Evolutionary conservation across 2,113 vertebrate species (phyloP).

Genomic region (Neodontobutis hainanensis): DNA sequence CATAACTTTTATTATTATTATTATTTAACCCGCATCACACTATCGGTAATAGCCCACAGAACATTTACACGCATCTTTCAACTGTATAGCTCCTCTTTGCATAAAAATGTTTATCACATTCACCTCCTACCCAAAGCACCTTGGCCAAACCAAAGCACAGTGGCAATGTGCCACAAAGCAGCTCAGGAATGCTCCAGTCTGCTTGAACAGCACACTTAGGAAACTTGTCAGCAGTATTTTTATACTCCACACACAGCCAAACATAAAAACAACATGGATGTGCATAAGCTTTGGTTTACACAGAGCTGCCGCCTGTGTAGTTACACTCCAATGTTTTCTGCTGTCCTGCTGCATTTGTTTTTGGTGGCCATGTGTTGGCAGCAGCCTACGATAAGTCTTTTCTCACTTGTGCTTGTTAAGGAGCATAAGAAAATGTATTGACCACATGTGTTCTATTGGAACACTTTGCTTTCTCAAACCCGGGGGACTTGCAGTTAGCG

Average conservation of each 20-base stretch:
- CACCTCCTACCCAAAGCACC: slow-evolving; percentile 37
- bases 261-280: slow-evolving; percentile 17
- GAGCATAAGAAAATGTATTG: slow-evolving; percentile 14
- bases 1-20: too few species aligned
- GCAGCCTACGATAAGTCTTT: not conserved
- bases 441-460: slow-evolving; percentile 4
- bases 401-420: slow-evolving; percentile 42
- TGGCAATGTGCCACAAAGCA: slow-evolving; percentile 55
- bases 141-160: slow-evolving; percentile 17
- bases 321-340: slow-evolving; percentile 12
- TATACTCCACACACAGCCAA: slow-evolving; percentile 12
- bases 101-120: not conserved
- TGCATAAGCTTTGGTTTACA: slow-evolving; percentile 17
- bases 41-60: not conserved
- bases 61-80: not conserved
- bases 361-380: slow-evolving; percentile 1
- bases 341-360: slow-evolving; percentile 17
- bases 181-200: slow-evolving; percentile 61
- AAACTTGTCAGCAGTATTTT: slow-evolving; percentile 44
- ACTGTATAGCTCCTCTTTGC: not conserved
- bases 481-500: slow-evolving; percentile 19
- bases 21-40: not conserved
- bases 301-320: slow-evolving; percentile 10
- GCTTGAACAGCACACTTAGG: slow-evolving; percentile 26
- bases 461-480: slow-evolving; percentile 6